phyloP scores from a whole-genome alignment of 2,113 vertebrate species.

The Ptyas mucosa region DNA sequence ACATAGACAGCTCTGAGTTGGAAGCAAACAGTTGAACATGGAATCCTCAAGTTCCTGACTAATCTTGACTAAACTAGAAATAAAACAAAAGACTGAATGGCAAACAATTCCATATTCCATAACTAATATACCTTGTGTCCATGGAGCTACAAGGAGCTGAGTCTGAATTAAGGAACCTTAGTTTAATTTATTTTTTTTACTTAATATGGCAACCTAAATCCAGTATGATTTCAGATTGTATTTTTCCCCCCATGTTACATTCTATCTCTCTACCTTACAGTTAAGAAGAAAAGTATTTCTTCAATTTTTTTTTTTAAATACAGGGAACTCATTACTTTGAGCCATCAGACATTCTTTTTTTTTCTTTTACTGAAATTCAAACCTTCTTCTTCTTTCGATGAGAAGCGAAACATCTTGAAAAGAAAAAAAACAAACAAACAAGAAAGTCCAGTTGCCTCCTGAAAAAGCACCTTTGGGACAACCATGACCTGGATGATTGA shows the following conservation, averaged over 20 bases:
- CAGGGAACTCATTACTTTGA: background rate
- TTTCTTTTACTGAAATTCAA: background rate
- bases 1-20: background rate
- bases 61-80: background rate
- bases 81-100: background rate
- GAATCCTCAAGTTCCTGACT: background rate
- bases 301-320: background rate
- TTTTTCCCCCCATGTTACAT: rapidly evolving
- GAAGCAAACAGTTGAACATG: background rate
- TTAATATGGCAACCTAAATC: background rate
- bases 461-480: no score
- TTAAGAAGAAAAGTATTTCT: background rate
- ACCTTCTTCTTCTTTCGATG: no score
- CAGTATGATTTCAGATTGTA: background rate
- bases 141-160: background rate
- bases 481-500: no score
- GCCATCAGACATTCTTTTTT: background rate
- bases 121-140: background rate
- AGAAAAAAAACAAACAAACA: no score
- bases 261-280: background rate
- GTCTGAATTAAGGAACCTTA: background rate
- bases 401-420: no score
- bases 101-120: background rate
- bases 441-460: no score
- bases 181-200: background rate